These are phyloP conservation scores for Geococcyx californianus DNA, from an alignment of 2,113 vertebrate genomes.

Conservation along the genomic window DNA sequence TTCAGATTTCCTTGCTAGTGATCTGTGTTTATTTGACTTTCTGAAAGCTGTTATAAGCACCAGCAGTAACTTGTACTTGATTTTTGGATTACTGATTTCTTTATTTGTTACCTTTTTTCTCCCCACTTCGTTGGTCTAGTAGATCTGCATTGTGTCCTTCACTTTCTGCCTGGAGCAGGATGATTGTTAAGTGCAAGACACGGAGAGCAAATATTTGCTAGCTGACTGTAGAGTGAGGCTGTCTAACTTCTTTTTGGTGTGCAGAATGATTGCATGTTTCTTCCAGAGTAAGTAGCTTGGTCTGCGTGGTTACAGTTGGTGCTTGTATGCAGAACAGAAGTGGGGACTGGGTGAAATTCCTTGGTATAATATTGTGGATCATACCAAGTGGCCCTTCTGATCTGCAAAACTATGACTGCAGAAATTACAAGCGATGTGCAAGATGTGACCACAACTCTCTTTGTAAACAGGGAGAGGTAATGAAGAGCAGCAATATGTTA, in stretches of 20 bases:
- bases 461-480: neutral
- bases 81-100: neutral
- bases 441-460: neutral
- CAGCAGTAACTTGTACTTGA: neutral
- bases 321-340: neutral
- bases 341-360: neutral
- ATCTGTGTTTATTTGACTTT: constrained; percentile 34
- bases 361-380: neutral
- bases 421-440: neutral
- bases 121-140: neutral
- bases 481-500: neutral
- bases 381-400: rapidly evolving
- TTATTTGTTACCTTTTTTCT: neutral
- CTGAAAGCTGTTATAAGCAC: neutral
- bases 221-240: neutral
- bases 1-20: constrained; percentile 1
- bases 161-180: neutral
- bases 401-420: neutral
- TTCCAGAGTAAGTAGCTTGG: neutral
- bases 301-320: neutral
- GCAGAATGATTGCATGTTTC: neutral
- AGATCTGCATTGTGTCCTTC: neutral
- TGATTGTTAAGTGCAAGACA: neutral
- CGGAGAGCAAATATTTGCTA: neutral
- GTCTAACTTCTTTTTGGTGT: neutral